Conservation (phyloP, 2,797 vertebrate species). For the Lacerta agilis region DNA sequence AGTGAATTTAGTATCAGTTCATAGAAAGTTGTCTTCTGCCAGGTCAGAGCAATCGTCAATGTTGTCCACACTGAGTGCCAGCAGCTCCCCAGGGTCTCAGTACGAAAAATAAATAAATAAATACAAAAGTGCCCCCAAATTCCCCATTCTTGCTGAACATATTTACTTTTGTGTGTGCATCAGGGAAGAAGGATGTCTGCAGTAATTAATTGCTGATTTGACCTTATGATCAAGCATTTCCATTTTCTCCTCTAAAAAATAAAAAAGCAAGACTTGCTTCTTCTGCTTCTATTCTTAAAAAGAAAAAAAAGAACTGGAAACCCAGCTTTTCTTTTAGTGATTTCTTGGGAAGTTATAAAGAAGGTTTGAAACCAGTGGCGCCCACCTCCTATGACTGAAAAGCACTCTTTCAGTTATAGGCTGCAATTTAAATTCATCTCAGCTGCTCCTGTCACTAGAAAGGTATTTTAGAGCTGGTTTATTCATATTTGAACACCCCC, state of each 20-base stretch:
- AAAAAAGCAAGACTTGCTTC: neutral
- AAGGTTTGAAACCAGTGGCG: slow-evolving; percentile 60
- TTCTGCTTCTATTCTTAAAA: neutral
- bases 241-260: too few relatives aligned
- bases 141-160: too few relatives aligned
- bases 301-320: slow-evolving; percentile 27
- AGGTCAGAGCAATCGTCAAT: too few relatives aligned
- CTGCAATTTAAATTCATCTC: slow-evolving; percentile 76
- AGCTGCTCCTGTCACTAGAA: slow-evolving; percentile 72
- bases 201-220: slow-evolving; percentile 1
- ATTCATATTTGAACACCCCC: slow-evolving; percentile 75
- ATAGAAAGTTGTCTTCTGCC: too few relatives aligned
- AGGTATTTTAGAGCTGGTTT: slow-evolving; percentile 75
- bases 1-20: too few relatives aligned
- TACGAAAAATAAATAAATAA: too few relatives aligned
- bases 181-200: neutral
- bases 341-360: slow-evolving; percentile 70
- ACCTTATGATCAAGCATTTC: slow-evolving; percentile 20
- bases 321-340: slow-evolving; percentile 40
- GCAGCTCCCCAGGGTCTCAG: too few relatives aligned
- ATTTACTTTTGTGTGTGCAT: neutral
- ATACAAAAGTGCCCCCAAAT: too few relatives aligned
- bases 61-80: too few relatives aligned
- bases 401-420: slow-evolving; percentile 72
- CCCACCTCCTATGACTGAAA: slow-evolving; percentile 67